Base-by-base conservation (phyloP, 53 echinoderm and acorn worm genomes). In the Holothuria scabra region DNA sequence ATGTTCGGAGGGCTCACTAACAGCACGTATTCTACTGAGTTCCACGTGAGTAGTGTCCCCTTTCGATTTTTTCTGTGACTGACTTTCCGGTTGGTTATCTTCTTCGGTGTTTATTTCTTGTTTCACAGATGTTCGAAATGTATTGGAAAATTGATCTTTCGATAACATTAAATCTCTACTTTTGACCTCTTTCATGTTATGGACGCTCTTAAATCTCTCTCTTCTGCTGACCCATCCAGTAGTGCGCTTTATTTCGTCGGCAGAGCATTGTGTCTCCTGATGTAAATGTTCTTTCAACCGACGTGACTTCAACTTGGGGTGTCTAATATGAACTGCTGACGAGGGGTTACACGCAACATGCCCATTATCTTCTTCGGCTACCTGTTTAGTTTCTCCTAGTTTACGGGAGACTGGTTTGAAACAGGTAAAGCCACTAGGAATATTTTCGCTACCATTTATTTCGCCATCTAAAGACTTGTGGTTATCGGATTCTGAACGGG, bases 181-280 rank as follows among this genome's bases (percentile, higher is more conserved):
- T 18, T 59, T 21, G 18, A 76, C 76, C 35, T 85, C 86, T 85
- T 74, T 81, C 64, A 59, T 85, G 25, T 75, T 60, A 31, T 92
- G 86, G 62, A 37, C 56, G 29, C 48, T 61, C 55, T 84, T 84
- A n/a, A 70, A 79, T 74, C 34, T 76, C 65, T 87, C 86, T 28
- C 83, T 74, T 74, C 91, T 72, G 72, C 86, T 95, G 3, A 92
- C 75, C 99, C 99, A 99, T 0, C 99, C 99, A 3, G 99, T 99
- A 23, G 84, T 93, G 7, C 68, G 87, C 81, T 93, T 95, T 32
- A 99, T 99, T 71, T 91, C 92, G 30, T 99, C 92, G 3, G 99
- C 91, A 56, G 91, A 89, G 67, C 99, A 99, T 72, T 99, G 99
- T 4, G 99, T 95, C 30, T 81, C 82, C 18, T 63, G 41, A 60